Percentiles rank a stretch among this genome's conserved stretches.
Evolutionary conservation across 2,797 vertebrate species (phyloP).

Genomic region (Gadopsis marmoratus): DNA sequence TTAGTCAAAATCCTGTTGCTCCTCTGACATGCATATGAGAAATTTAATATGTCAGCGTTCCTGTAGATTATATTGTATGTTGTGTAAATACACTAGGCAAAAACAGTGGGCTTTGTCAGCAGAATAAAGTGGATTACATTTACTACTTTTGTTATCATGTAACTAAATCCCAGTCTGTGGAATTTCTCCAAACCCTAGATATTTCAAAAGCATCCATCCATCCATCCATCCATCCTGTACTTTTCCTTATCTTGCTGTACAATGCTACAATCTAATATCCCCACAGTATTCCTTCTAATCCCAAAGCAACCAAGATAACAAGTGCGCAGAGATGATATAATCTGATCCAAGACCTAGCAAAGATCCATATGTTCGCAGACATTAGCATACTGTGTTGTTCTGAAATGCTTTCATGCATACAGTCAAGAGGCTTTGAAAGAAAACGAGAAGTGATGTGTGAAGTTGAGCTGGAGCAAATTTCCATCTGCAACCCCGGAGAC

Average conservation of each 20-base stretch:
- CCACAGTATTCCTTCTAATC: slow-evolving; percentile 23
- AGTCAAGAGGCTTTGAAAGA: slow-evolving; percentile 47
- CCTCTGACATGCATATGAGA: too few species aligned
- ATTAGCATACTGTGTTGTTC: slow-evolving; percentile 51
- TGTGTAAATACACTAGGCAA: not conserved
- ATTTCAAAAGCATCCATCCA: not conserved
- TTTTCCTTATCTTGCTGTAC: not conserved
- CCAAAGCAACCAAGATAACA: slow-evolving; percentile 36
- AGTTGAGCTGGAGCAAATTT: slow-evolving; percentile 59
- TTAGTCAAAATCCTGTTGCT: too few species aligned
- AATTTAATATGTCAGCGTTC: not conserved
- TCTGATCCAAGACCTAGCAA: slow-evolving; percentile 29
- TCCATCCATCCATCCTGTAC: not conserved
- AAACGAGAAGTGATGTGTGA: slow-evolving; percentile 54
- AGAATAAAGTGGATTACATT: slow-evolving; percentile 10
- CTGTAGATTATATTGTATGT: not conserved
- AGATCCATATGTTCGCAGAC: slow-evolving; percentile 33
- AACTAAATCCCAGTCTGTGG: not conserved
- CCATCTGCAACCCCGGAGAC: slow-evolving; percentile 57
- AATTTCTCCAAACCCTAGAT: not conserved
- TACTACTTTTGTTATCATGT: not conserved
- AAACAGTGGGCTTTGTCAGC: not conserved
- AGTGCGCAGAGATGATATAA: slow-evolving; percentile 26
- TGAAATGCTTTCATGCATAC: slow-evolving; percentile 36
- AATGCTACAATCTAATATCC: slow-evolving; percentile 5